These are phyloP conservation scores for Hydractinia echinata DNA, from an alignment of 30 jellyfish, hydroid and myxozoan species.

Conservation along the genomic window DNA sequence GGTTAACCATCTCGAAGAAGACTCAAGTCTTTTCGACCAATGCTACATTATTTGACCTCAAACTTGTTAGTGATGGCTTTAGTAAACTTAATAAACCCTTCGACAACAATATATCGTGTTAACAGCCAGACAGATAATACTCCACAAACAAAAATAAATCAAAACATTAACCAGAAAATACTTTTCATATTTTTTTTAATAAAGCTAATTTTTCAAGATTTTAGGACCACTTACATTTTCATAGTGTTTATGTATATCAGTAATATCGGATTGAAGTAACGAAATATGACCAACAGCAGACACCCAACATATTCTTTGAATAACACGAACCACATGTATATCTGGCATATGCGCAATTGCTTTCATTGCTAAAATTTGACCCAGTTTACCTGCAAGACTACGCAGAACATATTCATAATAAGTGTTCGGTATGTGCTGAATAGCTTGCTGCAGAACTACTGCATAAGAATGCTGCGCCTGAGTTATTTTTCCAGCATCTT, in stretches of 20 bases:
- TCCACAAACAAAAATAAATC: too few species aligned
- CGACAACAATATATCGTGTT: too few species aligned
- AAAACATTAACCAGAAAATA: too few species aligned
- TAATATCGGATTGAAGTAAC: constrained; percentile 42
- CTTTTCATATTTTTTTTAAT: too few species aligned
- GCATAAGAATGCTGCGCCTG: constrained; percentile 74
- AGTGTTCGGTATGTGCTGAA: constrained; percentile 81
- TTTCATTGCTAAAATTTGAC: constrained; percentile 70
- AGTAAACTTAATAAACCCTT: too few species aligned
- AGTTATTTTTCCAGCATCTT: constrained; percentile 65
- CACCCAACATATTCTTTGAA: constrained; percentile 76
- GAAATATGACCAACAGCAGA: constrained; percentile 74
- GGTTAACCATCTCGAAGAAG: too few species aligned
- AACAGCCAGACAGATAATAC: too few species aligned
- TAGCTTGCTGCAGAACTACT: constrained; percentile 70
- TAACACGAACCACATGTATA: constrained; percentile 39
- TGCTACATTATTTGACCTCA: too few species aligned
- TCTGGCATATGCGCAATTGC: constrained; percentile 77
- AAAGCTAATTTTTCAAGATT: too few species aligned
- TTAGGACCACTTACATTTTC: constrained; percentile 35
- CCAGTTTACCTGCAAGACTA: constrained; percentile 66
- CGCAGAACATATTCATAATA: constrained; percentile 78
- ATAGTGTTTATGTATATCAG: constrained; percentile 54
- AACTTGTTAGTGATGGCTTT: too few species aligned
- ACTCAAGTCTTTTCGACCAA: too few species aligned